Conservation (phyloP, 2,888 invertebrate species). For the Caenorhabditis doughertyi region DNA sequence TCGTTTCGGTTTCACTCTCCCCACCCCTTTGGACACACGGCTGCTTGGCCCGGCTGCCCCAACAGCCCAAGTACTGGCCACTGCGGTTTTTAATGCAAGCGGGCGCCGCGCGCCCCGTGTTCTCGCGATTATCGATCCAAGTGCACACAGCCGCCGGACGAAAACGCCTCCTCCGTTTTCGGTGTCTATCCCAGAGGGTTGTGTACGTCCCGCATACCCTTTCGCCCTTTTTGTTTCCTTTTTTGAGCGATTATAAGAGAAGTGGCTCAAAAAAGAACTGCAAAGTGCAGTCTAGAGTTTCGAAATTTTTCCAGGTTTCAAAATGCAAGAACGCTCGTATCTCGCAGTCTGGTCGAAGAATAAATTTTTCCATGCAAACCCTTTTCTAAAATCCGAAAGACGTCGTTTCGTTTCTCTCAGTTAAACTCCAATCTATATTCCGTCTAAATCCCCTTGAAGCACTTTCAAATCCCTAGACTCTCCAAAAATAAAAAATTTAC, state of each 20-base stretch:
- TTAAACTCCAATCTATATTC: no score
- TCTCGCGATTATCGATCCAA: conserved; percentile 62
- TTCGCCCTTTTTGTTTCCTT: conserved; percentile 30
- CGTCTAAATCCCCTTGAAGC: no score
- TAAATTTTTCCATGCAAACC: no score
- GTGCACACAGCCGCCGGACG: conserved; percentile 49
- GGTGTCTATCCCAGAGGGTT: conserved; percentile 30
- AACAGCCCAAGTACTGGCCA: conserved; percentile 2
- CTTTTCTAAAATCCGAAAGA: no score
- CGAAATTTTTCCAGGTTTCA: background rate
- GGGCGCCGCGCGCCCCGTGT: conserved; percentile 59
- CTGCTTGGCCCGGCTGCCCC: conserved; percentile 2
- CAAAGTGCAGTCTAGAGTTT: conserved; percentile 23
- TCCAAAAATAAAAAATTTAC: background rate
- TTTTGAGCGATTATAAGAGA: conserved; percentile 33
- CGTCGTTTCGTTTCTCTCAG: no score
- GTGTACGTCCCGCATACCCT: background rate
- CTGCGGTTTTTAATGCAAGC: conserved; percentile 58
- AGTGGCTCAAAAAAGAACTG: conserved; percentile 1
- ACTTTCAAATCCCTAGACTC: no score
- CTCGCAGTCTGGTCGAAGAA: no score
- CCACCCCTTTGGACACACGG: conserved; percentile 17
- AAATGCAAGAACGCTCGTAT: no score
- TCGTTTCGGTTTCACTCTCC: conserved; percentile 42
- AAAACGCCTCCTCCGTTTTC: background rate